These are phyloP conservation scores for Melanotaenia trifasciata DNA, from an alignment of 2,797 vertebrate genomes.

Conservation along the genomic window DNA sequence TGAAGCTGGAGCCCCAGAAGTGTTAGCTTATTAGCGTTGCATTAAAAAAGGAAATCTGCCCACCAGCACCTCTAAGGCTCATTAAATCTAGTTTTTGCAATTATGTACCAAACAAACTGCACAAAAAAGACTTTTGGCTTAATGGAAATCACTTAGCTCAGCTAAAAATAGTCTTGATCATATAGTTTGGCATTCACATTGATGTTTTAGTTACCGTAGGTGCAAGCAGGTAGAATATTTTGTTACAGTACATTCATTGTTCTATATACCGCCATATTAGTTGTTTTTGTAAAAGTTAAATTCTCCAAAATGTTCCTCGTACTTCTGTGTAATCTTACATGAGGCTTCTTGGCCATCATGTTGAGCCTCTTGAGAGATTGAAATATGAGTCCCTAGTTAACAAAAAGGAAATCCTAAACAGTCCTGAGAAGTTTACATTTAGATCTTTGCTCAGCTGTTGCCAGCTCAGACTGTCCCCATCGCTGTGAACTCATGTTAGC, in stretches of 20 bases:
- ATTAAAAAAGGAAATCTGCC: slow-evolving; percentile 16
- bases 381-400: slow-evolving; percentile 55
- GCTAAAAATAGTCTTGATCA: not conserved
- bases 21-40: not conserved
- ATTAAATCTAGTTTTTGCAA: slow-evolving; percentile 20
- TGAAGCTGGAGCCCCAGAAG: slow-evolving; percentile 15
- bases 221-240: not conserved
- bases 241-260: not conserved
- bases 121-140: slow-evolving; percentile 5
- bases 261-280: not conserved
- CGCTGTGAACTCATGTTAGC: slow-evolving; percentile 38
- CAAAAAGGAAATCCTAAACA: slow-evolving; percentile 49
- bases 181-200: not conserved
- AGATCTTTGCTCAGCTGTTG: slow-evolving; percentile 78
- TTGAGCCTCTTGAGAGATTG: slow-evolving; percentile 6
- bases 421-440: slow-evolving; percentile 61
- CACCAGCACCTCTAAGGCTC: slow-evolving; percentile 10
- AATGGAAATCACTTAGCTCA: not conserved
- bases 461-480: slow-evolving; percentile 24
- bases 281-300: not conserved
- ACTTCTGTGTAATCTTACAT: not conserved
- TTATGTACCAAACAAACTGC: slow-evolving; percentile 9
- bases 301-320: not conserved
- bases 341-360: not conserved
- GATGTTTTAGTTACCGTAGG: not conserved